Conservation (phyloP, 2,888 invertebrate species). For the Trichogramma dendrolimi region DNA sequence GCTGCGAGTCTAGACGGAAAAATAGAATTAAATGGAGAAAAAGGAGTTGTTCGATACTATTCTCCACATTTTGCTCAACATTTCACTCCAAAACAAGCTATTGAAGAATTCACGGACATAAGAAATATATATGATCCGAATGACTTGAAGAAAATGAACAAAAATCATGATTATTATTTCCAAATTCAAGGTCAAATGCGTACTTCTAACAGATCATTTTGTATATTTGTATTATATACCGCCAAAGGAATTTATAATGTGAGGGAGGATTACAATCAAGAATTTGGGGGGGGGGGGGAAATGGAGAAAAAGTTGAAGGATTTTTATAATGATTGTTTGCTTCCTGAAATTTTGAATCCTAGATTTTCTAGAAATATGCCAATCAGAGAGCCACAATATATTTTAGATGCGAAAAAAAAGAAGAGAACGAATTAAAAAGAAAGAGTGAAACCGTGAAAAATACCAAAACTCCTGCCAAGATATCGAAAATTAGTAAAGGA, state of each 20-base stretch:
- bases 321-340: background rate
- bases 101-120: constrained; percentile 1
- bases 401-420: background rate
- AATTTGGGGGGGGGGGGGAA: background rate
- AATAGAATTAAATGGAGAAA: constrained; percentile 7
- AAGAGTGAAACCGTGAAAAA: background rate
- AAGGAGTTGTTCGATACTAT: constrained; percentile 15
- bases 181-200: constrained; percentile 25
- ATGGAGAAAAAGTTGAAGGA: background rate
- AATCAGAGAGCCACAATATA: background rate
- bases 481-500: background rate
- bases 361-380: background rate
- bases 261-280: constrained; percentile 5
- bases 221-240: constrained; percentile 18
- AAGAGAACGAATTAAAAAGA: background rate
- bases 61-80: constrained; percentile 6
- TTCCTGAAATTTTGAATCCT: constrained; percentile 1
- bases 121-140: constrained; percentile 9
- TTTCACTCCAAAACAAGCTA: constrained; percentile 11
- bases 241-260: constrained; percentile 5
- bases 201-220: constrained; percentile 11
- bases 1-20: constrained; percentile 14
- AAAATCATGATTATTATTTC: constrained; percentile 18
- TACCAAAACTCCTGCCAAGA: background rate
- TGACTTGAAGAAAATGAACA: constrained; percentile 8